A percentile compares a stretch with the other conserved stretches of the same genome.
Conservation (phyloP, 2,113 vertebrate genomes). For the Tragelaphus strepsiceros region DNA sequence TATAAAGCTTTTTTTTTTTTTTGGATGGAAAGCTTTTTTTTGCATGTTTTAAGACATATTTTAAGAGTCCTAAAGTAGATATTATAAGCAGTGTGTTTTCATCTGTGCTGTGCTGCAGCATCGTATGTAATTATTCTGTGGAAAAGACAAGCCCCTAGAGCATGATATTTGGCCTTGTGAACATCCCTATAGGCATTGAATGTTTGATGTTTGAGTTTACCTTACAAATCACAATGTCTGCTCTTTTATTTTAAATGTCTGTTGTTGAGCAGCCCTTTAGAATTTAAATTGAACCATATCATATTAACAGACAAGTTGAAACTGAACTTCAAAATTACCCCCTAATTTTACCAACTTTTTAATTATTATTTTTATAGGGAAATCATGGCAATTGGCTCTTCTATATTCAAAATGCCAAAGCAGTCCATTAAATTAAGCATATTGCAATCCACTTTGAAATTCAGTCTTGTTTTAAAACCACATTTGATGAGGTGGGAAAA, state of each 20-base stretch:
- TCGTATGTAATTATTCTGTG: slow-evolving; percentile 32
- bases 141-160: not conserved
- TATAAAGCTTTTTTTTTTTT: not conserved
- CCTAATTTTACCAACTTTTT: slow-evolving; percentile 67
- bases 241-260: slow-evolving; percentile 62
- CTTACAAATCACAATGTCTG: slow-evolving; percentile 66
- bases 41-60: not conserved
- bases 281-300: slow-evolving; percentile 40
- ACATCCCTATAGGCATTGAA: slow-evolving; percentile 31
- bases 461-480: slow-evolving; percentile 69
- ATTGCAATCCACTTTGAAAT: not conserved
- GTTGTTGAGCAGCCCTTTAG: slow-evolving; percentile 40
- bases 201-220: slow-evolving; percentile 71
- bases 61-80: not conserved
- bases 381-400: slow-evolving; percentile 55
- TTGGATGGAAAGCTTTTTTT: not conserved
- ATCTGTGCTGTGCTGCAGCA: not conserved
- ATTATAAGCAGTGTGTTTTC: not conserved
- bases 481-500: slow-evolving; percentile 67
- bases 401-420: slow-evolving; percentile 61
- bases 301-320: slow-evolving; percentile 44
- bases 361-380: slow-evolving; percentile 47
- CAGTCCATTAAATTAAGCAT: not conserved
- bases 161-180: slow-evolving; percentile 62
- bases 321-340: slow-evolving; percentile 30